Evolutionary conservation across 2,113 vertebrate species (phyloP).

Genomic region (Chionomys nivalis): DNA sequence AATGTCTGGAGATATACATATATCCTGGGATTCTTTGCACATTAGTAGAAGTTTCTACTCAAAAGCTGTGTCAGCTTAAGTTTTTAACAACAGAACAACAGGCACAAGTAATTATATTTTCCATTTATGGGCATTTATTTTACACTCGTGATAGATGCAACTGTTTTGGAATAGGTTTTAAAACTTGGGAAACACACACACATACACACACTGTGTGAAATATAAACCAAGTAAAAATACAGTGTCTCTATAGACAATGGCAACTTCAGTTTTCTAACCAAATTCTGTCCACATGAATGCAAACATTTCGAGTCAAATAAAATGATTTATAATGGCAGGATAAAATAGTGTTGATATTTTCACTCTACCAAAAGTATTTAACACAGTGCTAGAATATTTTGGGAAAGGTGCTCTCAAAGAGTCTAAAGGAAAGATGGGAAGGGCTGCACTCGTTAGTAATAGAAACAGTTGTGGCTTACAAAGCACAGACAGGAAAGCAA

Average conservation of each 20-base stretch:
- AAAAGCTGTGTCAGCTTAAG: not conserved
- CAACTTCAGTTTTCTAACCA: not conserved
- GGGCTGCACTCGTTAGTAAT: not conserved
- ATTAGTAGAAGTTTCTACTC: not conserved
- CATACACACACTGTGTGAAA: not conserved
- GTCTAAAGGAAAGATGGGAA: not conserved
- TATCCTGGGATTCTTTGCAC: not conserved
- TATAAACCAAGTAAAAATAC: not conserved
- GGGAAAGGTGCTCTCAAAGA: not conserved
- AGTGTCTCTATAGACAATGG: not conserved
- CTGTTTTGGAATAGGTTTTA: not conserved
- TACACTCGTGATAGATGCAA: too few relatives aligned
- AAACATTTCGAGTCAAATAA: not conserved
- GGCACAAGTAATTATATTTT: not conserved
- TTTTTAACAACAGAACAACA: conserved; percentile 34
- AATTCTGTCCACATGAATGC: not conserved
- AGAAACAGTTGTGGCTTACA: not conserved
- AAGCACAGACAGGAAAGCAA: not conserved
- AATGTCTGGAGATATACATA: not conserved
- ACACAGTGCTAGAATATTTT: not conserved
- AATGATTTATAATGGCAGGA: not conserved
- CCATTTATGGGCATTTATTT: not conserved
- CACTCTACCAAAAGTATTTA: not conserved
- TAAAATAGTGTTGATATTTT: conserved; percentile 1
- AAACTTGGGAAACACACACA: not conserved